phyloP scores from a whole-genome alignment of 2,113 vertebrate species.

The Rhadina sibilatrix region DNA sequence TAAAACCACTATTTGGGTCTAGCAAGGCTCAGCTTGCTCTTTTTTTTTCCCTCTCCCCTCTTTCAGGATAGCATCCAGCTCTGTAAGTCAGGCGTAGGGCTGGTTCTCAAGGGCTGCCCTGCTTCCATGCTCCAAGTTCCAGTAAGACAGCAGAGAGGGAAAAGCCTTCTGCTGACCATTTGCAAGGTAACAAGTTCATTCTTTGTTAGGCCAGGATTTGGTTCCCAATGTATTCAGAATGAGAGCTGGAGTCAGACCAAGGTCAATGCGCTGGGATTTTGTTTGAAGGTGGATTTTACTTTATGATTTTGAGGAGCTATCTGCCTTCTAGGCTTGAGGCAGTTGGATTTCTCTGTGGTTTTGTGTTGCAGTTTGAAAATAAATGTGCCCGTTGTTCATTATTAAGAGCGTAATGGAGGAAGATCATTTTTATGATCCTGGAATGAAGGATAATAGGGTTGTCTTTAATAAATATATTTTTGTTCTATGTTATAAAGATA shows the following conservation, averaged over 20 bases:
- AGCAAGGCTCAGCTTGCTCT: not conserved
- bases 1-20: not conserved
- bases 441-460: not conserved
- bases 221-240: not conserved
- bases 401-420: conserved; percentile 5
- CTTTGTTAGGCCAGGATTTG: conserved; percentile 41
- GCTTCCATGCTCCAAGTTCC: rapidly evolving
- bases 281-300: conserved; percentile 42
- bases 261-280: conserved; percentile 22
- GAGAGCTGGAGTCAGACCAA: conserved; percentile 35
- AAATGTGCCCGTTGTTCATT: conserved; percentile 34
- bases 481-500: not conserved
- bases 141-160: not conserved
- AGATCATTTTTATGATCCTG: conserved; percentile 3
- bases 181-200: not conserved
- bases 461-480: not conserved
- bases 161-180: not conserved
- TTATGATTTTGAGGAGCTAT: conserved; percentile 18
- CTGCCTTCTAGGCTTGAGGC: not conserved
- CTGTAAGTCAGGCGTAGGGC: not conserved
- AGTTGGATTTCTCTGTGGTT: conserved; percentile 43
- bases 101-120: not conserved
- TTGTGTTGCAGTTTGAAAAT: conserved; percentile 13
- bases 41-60: not conserved
- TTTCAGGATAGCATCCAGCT: not conserved